These are phyloP conservation scores for Leptopilina myrica DNA, from an alignment of 2,888 invertebrate genomes.

Conservation along the genomic window DNA sequence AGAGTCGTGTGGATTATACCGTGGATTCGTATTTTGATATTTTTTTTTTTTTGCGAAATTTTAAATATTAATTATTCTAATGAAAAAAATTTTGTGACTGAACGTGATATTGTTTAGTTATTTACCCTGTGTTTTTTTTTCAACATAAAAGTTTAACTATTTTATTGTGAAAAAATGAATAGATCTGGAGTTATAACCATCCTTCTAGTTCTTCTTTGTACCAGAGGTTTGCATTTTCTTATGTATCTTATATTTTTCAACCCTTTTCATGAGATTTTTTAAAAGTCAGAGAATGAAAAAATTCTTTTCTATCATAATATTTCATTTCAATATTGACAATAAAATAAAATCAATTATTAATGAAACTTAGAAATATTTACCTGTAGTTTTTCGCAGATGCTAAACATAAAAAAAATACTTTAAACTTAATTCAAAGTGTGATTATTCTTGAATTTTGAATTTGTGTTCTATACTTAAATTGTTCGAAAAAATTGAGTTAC, in stretches of 20 bases:
- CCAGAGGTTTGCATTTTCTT: constrained; percentile 6
- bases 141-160: neutral
- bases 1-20: neutral
- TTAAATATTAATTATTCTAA: neutral
- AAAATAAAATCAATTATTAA: neutral
- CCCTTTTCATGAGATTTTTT: neutral
- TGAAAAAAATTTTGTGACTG: constrained; percentile 21
- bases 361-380: neutral
- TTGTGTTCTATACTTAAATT: too few relatives aligned
- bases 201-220: constrained; percentile 9
- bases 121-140: constrained; percentile 12
- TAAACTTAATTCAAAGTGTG: too few relatives aligned
- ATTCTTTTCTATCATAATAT: neutral
- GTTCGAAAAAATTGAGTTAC: too few relatives aligned
- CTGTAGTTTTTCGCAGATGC: neutral
- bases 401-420: neutral
- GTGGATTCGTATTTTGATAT: neutral
- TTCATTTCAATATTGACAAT: too few relatives aligned
- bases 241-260: too few relatives aligned
- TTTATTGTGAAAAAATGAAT: constrained; percentile 8
- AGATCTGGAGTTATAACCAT: constrained; percentile 14
- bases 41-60: neutral
- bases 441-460: too few relatives aligned
- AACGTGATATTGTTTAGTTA: constrained; percentile 19
- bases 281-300: neutral